Percentiles rank a stretch among this genome's conserved stretches.
phyloP scores from a whole-genome alignment of 2,888 invertebrate genomes.

The Sympetrum striolatum region DNA sequence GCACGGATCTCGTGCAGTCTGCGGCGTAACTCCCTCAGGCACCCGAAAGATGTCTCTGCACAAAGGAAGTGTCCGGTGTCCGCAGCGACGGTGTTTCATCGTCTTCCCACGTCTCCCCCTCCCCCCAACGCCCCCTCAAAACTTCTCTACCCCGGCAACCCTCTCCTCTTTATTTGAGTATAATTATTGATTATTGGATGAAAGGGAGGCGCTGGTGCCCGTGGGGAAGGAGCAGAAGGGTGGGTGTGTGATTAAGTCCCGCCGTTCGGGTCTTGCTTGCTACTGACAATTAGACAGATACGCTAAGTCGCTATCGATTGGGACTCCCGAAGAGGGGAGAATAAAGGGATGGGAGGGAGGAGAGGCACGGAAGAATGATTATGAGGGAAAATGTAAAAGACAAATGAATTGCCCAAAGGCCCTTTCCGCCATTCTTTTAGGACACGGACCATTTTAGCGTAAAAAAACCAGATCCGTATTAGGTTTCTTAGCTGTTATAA shows the following conservation, averaged over 20 bases:
- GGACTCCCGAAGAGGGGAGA: neutral
- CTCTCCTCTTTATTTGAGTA: conserved; percentile 34
- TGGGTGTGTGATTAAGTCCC: conserved; percentile 39
- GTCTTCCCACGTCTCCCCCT: neutral
- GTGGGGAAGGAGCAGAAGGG: neutral
- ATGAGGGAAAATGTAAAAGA: conserved; percentile 47
- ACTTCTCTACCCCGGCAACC: neutral
- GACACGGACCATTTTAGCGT: conserved; percentile 2
- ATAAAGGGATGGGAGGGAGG: conserved; percentile 49
- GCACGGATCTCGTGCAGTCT: neutral
- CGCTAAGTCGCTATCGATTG: conserved; percentile 41
- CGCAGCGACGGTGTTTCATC: neutral
- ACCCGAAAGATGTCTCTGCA: neutral
- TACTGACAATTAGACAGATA: conserved; percentile 44
- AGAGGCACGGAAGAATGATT: conserved; percentile 51
- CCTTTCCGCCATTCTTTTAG: conserved; percentile 48
- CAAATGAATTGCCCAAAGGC: conserved; percentile 48
- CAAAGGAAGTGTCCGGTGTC: neutral
- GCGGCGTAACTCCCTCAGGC: neutral
- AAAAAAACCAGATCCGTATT: neutral
- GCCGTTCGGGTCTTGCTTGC: conserved; percentile 39
- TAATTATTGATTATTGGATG: conserved; percentile 39
- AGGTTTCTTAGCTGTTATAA: neutral
- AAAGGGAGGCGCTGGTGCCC: neutral
- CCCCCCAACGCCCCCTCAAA: neutral